Evolutionary conservation across 2,797 vertebrate genomes (phyloP).

Genomic region (Numenius phaeopus): DNA sequence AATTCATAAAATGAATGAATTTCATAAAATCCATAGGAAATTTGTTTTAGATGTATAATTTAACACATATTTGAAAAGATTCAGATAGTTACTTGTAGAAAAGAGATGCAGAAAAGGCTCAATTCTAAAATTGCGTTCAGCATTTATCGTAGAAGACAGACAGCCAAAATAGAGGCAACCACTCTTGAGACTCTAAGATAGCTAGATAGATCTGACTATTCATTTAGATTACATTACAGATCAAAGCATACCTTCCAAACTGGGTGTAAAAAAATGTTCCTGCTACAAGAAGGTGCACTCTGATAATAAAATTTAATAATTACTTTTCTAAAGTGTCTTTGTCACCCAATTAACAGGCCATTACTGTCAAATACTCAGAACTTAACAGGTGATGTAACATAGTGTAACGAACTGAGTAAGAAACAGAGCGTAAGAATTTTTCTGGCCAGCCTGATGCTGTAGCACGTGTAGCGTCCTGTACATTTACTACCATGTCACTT

Average conservation of each 20-base stretch:
- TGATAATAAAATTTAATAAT: slow-evolving; percentile 61
- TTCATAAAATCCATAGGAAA: background rate
- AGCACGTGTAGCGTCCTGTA: background rate
- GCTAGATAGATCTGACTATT: slow-evolving; percentile 27
- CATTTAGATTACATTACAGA: slow-evolving; percentile 64
- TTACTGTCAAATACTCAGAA: background rate
- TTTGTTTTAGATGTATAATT: slow-evolving; percentile 25
- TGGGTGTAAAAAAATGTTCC: background rate
- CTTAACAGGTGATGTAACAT: background rate
- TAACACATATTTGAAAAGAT: background rate
- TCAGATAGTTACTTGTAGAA: background rate
- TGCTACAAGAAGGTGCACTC: background rate
- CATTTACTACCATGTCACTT: accelerated
- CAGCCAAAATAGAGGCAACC: slow-evolving; percentile 38
- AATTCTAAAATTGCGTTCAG: background rate
- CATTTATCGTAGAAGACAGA: background rate
- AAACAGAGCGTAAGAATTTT: background rate
- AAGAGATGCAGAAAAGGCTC: background rate
- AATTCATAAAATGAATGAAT: slow-evolving; percentile 21
- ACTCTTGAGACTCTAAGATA: slow-evolving; percentile 32
- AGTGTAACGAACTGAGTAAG: background rate
- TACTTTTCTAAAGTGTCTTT: slow-evolving; percentile 29
- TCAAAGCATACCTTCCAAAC: slow-evolving; percentile 35
- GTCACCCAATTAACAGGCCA: slow-evolving; percentile 9
- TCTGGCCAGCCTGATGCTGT: background rate